These are phyloP conservation scores for Chalcosyrphus nemorum DNA, from an alignment of 2,888 invertebrate genomes.

Conservation along the genomic window DNA sequence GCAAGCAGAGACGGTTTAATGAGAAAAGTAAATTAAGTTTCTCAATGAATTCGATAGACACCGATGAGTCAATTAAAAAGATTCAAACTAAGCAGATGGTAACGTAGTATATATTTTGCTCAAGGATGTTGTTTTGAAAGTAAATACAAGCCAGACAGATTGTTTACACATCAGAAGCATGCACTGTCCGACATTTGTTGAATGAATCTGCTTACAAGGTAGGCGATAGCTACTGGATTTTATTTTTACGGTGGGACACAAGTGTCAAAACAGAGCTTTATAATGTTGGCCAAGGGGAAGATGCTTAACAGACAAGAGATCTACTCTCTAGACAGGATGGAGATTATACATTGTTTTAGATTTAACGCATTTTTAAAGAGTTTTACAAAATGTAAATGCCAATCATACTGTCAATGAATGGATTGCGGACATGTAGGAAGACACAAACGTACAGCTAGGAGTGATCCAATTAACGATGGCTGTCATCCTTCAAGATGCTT, in stretches of 20 bases:
- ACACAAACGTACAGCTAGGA: not conserved
- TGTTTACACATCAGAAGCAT: not conserved
- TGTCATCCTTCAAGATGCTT: too few species aligned
- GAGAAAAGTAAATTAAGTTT: constrained; percentile 20
- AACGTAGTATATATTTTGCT: not conserved
- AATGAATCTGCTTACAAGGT: not conserved
- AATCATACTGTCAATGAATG: not conserved
- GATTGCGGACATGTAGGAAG: not conserved
- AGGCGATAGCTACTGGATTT: not conserved
- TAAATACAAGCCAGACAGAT: not conserved
- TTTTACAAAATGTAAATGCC: not conserved
- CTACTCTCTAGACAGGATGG: not conserved
- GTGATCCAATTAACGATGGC: not conserved
- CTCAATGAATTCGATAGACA: constrained; percentile 4
- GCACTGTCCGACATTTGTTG: not conserved
- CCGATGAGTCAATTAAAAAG: constrained; percentile 14
- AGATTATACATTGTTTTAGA: not conserved
- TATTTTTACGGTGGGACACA: not conserved
- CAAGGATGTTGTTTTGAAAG: not conserved
- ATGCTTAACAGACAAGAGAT: not conserved
- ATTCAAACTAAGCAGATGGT: constrained; percentile 15
- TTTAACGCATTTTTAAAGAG: not conserved
- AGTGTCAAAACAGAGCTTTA: not conserved
- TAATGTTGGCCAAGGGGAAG: not conserved
- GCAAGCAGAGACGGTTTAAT: constrained; percentile 5